Evolutionary conservation across 2,888 invertebrate species (phyloP), one percentile per base, ranked within the genome.

Genomic region (Cataglyphis albicans): DNA sequence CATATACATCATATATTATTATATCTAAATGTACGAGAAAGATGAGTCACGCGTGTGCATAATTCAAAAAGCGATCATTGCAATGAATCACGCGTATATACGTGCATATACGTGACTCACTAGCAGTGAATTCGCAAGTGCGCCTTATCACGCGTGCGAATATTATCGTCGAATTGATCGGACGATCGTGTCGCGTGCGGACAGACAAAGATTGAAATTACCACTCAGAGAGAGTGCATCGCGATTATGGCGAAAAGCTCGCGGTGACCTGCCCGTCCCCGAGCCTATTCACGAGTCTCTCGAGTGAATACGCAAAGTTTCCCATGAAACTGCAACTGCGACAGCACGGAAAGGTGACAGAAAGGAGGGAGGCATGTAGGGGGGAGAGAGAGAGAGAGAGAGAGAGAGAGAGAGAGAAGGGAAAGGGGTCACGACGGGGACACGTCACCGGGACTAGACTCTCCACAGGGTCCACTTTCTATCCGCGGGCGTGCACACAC

Each of bases 121-220:
- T 25, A 32, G 4, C 21, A 12, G 25, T 21, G 59, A 72, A 59
- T 41, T 72, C 21, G 32, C 41, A 52, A 52, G 48, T 21, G 18
- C 9, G 9, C 44, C 38, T 67, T 52, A 67, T 76, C 55, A 41
- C 52, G 55, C 25, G 25, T 68, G 38, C 68, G 52, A 68, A 67
- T 76, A 72, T 80, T 72, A 80, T 72, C 78, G 32, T 44, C 32
- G 18, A 70, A 70, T 44, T 72, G n/a, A 76, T 78, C 57, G 41
- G 29, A 25, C 44, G 18, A 9, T 15, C 15, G 10, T 29, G 76
- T 78, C 57, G 57, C 73, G 59, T 70, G 78, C 32, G 25, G 10
- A 38, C 12, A 52, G 44, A 18, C 32, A 59, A 59, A 59, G 44
- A 72, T 80, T 72, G 78, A 59, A 80, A 80, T 48, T 59, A 44